phyloP scores from a whole-genome alignment of 2,888 invertebrate species.

The Linyphia triangularis region DNA sequence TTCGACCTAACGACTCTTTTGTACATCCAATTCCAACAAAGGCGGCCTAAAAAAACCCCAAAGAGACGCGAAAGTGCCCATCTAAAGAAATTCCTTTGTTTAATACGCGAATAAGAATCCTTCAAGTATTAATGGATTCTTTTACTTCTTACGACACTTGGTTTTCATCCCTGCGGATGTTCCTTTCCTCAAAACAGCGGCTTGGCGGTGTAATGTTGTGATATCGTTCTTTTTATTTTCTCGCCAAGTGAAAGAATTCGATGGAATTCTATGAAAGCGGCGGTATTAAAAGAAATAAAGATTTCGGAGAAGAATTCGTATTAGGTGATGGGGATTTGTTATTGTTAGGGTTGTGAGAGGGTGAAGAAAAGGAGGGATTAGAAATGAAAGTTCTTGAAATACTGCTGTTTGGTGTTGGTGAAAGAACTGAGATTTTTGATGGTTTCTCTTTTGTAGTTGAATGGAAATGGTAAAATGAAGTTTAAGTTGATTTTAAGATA shows the following conservation, averaged over 20 bases:
- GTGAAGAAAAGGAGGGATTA: not conserved
- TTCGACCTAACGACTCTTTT: not conserved
- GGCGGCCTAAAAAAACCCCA: not conserved
- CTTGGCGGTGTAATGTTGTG: not conserved
- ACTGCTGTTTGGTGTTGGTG: too few relatives aligned
- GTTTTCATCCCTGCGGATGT: not conserved
- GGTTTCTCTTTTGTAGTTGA: too few relatives aligned
- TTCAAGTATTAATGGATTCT: constrained; percentile 3
- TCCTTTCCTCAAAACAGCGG: not conserved
- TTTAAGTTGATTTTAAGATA: too few relatives aligned
- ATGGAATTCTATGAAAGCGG: not conserved
- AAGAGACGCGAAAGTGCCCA: not conserved
- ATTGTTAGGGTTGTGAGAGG: not conserved
- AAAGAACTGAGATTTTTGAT: too few relatives aligned
- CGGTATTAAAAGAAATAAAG: too few relatives aligned
- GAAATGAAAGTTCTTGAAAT: too few relatives aligned
- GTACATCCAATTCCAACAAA: not conserved
- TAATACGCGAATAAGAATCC: not conserved
- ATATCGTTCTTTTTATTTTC: not conserved
- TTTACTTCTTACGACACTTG: not conserved
- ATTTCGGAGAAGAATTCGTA: not conserved
- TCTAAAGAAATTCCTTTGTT: not conserved
- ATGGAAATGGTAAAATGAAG: too few relatives aligned
- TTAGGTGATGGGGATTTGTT: not conserved
- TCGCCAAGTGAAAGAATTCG: not conserved